Percentiles rank a stretch among this genome's conserved stretches.
phyloP scores from a whole-genome alignment of 2,797 vertebrate species.

The Tapirus indicus region DNA sequence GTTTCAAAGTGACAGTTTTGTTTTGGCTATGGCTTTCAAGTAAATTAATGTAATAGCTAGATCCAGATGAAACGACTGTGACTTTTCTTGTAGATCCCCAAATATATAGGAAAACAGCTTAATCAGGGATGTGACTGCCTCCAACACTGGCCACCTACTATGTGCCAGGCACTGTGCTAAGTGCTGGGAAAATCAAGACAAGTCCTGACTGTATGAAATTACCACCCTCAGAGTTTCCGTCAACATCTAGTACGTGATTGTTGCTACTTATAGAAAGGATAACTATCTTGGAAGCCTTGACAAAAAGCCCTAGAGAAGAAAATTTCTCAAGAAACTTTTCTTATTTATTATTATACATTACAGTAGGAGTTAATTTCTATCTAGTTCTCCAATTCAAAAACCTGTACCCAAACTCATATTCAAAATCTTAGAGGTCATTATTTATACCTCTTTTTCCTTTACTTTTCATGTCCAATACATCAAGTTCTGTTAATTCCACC shows the following conservation, averaged over 20 bases:
- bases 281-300: not conserved
- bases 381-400: slow-evolving; percentile 30
- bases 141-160: not conserved
- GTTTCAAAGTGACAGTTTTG: not conserved
- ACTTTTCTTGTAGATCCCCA: not conserved
- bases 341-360: not conserved
- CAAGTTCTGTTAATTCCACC: not conserved
- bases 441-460: not conserved
- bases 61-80: not conserved
- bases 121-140: not conserved
- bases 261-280: not conserved
- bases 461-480: not conserved
- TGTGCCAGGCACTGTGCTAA: not conserved
- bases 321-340: not conserved
- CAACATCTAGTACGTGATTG: not conserved
- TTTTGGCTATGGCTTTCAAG: slow-evolving; percentile 12
- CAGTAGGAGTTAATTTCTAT: not conserved
- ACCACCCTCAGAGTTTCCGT: not conserved
- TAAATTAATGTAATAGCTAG: not conserved
- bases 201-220: not conserved
- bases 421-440: not conserved
- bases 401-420: not conserved
- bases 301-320: not conserved
- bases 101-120: not conserved
- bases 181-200: not conserved